A percentile compares a stretch with the other conserved stretches of the same genome.
phyloP scores from a whole-genome alignment of 2,888 invertebrate genomes.

The Latrodectus elegans region DNA sequence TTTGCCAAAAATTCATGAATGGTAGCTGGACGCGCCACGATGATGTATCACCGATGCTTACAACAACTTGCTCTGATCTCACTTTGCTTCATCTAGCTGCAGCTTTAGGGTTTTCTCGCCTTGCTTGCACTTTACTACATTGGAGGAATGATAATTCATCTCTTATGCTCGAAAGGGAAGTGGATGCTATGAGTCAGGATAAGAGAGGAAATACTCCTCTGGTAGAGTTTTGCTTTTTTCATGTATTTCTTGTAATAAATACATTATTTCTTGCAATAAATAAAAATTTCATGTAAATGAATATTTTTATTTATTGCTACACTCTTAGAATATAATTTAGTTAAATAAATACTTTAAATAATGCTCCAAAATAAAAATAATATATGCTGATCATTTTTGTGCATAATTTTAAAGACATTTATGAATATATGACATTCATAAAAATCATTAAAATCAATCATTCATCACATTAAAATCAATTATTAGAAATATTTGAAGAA shows the following conservation, averaged over 20 bases:
- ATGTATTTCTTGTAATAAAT: too few species aligned
- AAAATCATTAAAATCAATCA: too few species aligned
- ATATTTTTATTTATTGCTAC: background rate
- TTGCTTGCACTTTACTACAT: conserved; percentile 87
- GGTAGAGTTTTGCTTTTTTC: conserved; percentile 77
- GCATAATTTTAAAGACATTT: too few species aligned
- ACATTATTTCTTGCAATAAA: too few species aligned
- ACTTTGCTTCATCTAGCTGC: conserved; percentile 93
- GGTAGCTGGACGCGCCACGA: conserved; percentile 80
- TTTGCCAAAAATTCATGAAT: conserved; percentile 85
- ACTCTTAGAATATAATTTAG: background rate
- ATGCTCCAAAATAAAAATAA: too few species aligned
- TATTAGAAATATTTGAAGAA: too few species aligned
- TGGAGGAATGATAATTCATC: conserved; percentile 93
- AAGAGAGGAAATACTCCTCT: conserved; percentile 92
- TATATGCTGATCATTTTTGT: too few species aligned
- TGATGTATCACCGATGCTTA: conserved; percentile 80
- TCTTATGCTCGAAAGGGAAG: conserved; percentile 89
- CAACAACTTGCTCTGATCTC: conserved; percentile 79
- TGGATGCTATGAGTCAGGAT: conserved; percentile 92
- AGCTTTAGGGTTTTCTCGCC: conserved; percentile 83
- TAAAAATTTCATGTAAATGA: background rate
- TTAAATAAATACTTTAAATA: background rate
- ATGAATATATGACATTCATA: too few species aligned
- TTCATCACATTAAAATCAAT: too few species aligned